phyloP scores from a whole-genome alignment of 2,888 invertebrate genomes.

The Pristionchus entomophagus region DNA sequence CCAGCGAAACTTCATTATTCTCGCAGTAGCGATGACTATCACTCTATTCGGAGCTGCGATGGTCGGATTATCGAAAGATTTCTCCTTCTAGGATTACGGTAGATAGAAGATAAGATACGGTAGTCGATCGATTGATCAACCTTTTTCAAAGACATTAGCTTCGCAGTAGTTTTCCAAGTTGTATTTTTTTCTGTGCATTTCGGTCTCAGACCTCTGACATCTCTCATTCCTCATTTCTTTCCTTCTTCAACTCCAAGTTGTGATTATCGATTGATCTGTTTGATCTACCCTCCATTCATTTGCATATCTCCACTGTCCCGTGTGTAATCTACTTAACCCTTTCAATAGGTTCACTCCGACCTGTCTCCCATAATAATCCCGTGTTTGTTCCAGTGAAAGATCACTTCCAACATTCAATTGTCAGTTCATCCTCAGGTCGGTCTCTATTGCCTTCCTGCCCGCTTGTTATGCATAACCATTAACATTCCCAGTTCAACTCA shows the following conservation, averaged over 20 bases:
- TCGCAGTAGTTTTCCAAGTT: conserved; percentile 25
- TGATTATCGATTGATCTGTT: conserved; percentile 17
- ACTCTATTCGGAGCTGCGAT: conserved; percentile 69
- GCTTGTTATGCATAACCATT: background rate
- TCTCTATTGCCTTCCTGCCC: background rate
- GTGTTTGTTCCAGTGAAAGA: conserved; percentile 10
- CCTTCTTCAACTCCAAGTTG: background rate
- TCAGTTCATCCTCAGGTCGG: background rate
- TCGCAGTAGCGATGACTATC: conserved; percentile 66
- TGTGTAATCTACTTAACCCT: conserved; percentile 19
- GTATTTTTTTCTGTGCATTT: background rate
- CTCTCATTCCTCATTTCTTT: background rate
- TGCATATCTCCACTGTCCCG: background rate
- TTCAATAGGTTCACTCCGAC: background rate
- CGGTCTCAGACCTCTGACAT: conserved; percentile 17
- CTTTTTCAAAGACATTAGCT: background rate
- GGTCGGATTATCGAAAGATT: conserved; percentile 70
- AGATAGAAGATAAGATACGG: background rate
- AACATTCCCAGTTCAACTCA: conserved; percentile 9
- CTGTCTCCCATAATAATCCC: background rate
- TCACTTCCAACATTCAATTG: background rate
- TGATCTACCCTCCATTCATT: background rate
- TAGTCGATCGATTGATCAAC: background rate
- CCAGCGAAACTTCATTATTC: conserved; percentile 63
- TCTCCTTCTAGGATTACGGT: conserved; percentile 27